Base-by-base conservation (phyloP, 2,113 vertebrate species). In the Bubalus kerabau region DNA sequence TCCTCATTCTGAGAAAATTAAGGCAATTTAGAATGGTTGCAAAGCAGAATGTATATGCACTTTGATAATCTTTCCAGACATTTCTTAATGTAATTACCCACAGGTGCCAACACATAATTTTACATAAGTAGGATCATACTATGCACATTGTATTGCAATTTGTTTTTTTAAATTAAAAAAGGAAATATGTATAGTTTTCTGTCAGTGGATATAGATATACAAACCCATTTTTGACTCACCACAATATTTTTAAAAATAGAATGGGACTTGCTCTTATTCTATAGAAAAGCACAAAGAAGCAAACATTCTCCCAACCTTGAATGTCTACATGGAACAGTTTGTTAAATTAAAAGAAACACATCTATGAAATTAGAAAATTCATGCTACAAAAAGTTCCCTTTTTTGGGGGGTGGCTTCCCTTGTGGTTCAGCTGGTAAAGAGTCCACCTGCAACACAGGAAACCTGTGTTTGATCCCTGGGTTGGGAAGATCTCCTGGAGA, bases 211-310 rank as follows among this genome's bases (percentile, higher is more conserved):
- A 76, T 80, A 80, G 30, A 74, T 57, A 15, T 64, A 78, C 24
- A 26, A 52, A 67, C 36, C n/a, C 12, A 90, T 80, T 54, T 91
- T 84, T 97, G 54, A 52, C 19, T 82, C 46, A 57, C 71, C 60
- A 57, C 40, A 16, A 94, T 83, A 64, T 74, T 97, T 97, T 90
- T 60, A 3, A 60, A 92, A 67, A 94, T 78, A 92, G 57, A 8
- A 60, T 80, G n/a, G 54, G 57, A 90, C 91, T 90, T 90, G 21
- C 12, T 84, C 43, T 71, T 97, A 36, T 88, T 84, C 56, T 81
- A 14, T 56, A 91, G 74, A 92, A 98, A 87, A 92, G 11, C 48
- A 90, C 40, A 90, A 82, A 95, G 87, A 94, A 95, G 52, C 57
- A 64, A 92, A 78, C 32, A 62, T 54, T 96, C 80, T 86, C 50